These are phyloP conservation scores for Ceyx melanurus DNA, from an alignment of 2,113 vertebrate genomes.

Conservation along the genomic window DNA sequence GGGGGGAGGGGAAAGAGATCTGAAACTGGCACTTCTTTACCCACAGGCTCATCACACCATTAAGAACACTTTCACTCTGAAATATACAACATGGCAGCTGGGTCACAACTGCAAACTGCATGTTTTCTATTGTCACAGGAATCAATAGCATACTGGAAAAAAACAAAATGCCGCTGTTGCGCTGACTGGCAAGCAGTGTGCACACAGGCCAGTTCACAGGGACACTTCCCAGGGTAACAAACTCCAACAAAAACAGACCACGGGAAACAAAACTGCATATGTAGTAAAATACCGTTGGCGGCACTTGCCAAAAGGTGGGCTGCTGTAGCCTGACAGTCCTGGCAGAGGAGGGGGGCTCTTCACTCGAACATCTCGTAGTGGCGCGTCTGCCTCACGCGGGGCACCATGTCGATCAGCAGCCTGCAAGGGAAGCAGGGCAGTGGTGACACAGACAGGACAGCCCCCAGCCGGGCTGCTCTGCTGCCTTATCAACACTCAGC, in stretches of 20 bases:
- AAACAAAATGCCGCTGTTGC: constrained; percentile 10
- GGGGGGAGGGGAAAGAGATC: background rate
- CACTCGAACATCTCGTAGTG: constrained; percentile 98
- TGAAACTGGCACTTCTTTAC: constrained; percentile 56
- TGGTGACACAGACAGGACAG: background rate
- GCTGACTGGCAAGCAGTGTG: constrained; percentile 34
- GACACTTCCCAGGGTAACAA: constrained; percentile 44
- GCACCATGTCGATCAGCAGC: constrained; percentile 91
- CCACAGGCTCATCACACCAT: constrained; percentile 53
- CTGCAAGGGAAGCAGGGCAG: constrained; percentile 70
- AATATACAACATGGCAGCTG: constrained; percentile 48
- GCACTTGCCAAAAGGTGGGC: constrained; percentile 39
- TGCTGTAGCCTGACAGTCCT: constrained; percentile 27
- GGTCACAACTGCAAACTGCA: background rate
- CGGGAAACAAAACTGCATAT: constrained; percentile 56
- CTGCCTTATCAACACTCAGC: background rate
- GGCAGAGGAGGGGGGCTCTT: constrained; percentile 33
- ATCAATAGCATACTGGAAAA: constrained; percentile 14
- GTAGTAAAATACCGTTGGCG: constrained; percentile 65
- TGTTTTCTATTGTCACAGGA: constrained; percentile 41
- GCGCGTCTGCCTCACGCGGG: constrained; percentile 89
- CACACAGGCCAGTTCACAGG: constrained; percentile 58
- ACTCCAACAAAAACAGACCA: constrained; percentile 64
- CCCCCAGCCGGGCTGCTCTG: background rate
- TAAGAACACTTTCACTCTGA: constrained; percentile 52